Evolutionary conservation across 2,113 vertebrate species (phyloP).

Genomic region (Neofelis nebulosa): DNA sequence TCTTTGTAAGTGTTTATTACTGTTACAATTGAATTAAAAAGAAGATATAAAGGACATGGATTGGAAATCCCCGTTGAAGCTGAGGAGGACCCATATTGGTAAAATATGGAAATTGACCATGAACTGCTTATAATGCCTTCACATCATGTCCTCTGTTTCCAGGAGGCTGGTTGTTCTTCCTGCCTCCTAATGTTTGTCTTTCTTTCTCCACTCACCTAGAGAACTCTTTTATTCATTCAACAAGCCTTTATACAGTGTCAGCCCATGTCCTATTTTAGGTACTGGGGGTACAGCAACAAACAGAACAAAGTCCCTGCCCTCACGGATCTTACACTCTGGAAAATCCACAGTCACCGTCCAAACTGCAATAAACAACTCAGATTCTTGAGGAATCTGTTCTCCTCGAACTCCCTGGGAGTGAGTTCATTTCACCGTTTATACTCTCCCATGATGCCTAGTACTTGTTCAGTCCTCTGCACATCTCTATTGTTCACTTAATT

Average conservation of each 20-base stretch:
- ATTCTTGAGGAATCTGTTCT: background rate
- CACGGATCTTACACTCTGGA: background rate
- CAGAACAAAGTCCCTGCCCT: background rate
- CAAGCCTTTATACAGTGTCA: background rate
- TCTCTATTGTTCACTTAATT: background rate
- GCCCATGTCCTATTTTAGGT: background rate
- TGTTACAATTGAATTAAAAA: background rate
- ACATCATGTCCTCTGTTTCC: background rate
- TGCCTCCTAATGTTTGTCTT: background rate
- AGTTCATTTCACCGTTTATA: background rate
- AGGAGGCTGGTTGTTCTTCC: background rate
- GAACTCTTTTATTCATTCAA: background rate
- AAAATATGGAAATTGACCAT: background rate
- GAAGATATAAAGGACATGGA: background rate
- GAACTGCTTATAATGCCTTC: background rate
- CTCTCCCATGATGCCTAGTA: background rate
- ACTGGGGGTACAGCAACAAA: too few species aligned
- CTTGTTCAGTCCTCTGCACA: background rate
- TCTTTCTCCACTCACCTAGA: background rate
- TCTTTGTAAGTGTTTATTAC: background rate
- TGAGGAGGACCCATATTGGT: accelerated
- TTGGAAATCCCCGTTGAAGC: background rate
- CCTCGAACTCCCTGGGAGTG: accelerated
- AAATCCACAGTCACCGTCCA: background rate
- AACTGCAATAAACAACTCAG: background rate